Conservation (phyloP, 2,888 invertebrate species). For the Laspeyria flexula region DNA sequence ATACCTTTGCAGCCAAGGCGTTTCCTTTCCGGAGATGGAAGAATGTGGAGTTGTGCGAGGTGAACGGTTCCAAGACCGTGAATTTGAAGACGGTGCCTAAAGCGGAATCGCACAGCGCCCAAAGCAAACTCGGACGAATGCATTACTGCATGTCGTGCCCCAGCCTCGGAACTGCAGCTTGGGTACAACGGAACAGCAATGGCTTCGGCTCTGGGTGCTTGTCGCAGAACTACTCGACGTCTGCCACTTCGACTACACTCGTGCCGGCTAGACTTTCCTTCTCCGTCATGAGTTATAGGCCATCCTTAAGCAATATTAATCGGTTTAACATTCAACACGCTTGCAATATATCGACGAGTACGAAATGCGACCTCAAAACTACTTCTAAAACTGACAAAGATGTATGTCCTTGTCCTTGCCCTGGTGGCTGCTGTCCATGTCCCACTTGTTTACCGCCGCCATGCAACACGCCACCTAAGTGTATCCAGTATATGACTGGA, state of each 20-base stretch:
- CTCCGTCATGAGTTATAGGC: neutral
- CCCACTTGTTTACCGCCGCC: slow-evolving; percentile 67
- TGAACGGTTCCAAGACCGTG: slow-evolving; percentile 49
- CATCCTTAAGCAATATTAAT: too few species aligned
- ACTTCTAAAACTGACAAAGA: too few species aligned
- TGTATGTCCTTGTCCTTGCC: slow-evolving; percentile 52
- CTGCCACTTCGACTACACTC: neutral
- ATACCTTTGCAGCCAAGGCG: slow-evolving; percentile 74
- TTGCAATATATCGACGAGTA: too few species aligned
- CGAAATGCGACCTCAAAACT: too few species aligned
- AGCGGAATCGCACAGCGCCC: slow-evolving; percentile 27
- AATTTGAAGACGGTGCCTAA: slow-evolving; percentile 45
- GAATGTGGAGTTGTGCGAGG: slow-evolving; percentile 46
- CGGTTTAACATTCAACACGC: too few species aligned
- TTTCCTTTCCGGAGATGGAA: slow-evolving; percentile 57
- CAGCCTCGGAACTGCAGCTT: slow-evolving; percentile 40
- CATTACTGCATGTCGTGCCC: slow-evolving; percentile 63
- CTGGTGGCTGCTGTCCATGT: slow-evolving; percentile 50
- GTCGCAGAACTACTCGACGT: slow-evolving; percentile 4
- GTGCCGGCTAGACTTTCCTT: neutral
- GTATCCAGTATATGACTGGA: slow-evolving; percentile 72
- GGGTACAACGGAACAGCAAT: slow-evolving; percentile 26
- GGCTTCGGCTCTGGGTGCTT: slow-evolving; percentile 41
- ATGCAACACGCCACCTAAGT: slow-evolving; percentile 64
- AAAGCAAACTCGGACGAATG: slow-evolving; percentile 29